Base-by-base conservation (phyloP, 2,888 invertebrate species). In the Drosophila leonis region DNA sequence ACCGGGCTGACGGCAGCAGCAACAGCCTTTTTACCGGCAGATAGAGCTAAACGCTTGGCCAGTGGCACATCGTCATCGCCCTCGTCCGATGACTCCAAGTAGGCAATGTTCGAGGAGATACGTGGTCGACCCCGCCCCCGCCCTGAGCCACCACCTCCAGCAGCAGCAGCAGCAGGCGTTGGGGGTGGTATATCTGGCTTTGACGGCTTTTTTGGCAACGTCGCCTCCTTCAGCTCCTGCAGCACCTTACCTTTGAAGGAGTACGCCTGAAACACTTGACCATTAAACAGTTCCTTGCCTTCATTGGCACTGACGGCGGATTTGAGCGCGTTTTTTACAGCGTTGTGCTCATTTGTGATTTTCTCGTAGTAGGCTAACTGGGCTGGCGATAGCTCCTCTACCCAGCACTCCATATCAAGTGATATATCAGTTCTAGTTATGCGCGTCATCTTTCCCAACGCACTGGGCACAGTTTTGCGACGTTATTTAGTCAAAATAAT, bases 331-430 rank as follows among this genome's bases (percentile, higher is more conserved):
- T 92, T 94, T 77, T 95, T 95, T 54, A 96, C 94, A 67, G 94
- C 95, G 85, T 95, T 94, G 81, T 95, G 95, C 84, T 96, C 96
- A 71, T 95, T 94, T 75, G 95, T 94, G 10, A 95, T 94, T 91
- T 94, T 94, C 75, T 95, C 94, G 78, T 94, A 95, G 0, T 94
- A 94, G 49, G 94, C 94, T 20, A 95, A 90, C 91, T 97, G 97
- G 2, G 94, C 94, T 59, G 95, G 94, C 0, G 95, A 95, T 0
- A 97, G 93, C 48, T 95, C 95, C 71, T 97, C 97, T 41, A 95
- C 95, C 94, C 95, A 95, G 88, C 95, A 96, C 80, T 96, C 96
- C 90, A 97, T 94, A 67, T 95, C 95, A 54, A 96, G 92, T 56
- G 85, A 87, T 66, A 92, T 90, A 72, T 92, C 91, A 69, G 83